A percentile compares a stretch with the other conserved stretches of the same genome.
Evolutionary conservation across 2,797 vertebrate genomes (phyloP).

Genomic region (Podarcis siculus): DNA sequence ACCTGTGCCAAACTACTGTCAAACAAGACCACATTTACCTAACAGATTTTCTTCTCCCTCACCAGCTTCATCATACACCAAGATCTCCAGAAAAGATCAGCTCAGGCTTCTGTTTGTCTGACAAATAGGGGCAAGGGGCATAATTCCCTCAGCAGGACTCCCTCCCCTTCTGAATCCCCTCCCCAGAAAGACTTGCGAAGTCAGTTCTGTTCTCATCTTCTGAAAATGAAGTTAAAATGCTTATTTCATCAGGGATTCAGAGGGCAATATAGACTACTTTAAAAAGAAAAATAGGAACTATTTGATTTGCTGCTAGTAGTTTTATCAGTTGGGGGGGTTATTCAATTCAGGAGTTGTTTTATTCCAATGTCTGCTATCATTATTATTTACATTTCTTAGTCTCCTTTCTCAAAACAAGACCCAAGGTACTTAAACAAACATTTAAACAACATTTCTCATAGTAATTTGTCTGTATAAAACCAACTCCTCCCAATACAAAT

Average conservation of each 20-base stretch:
- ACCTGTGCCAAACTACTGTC: background rate
- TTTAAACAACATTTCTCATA: too few relatives aligned
- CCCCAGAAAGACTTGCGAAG: background rate
- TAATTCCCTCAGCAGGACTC: background rate
- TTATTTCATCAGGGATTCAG: background rate
- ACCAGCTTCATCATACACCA: background rate
- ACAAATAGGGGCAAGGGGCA: background rate
- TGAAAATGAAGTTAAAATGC: background rate
- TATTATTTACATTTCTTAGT: background rate
- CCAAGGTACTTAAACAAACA: too few relatives aligned
- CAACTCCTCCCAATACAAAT: too few relatives aligned
- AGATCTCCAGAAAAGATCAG: background rate
- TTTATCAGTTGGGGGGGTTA: background rate
- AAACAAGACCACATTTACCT: background rate
- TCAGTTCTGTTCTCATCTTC: background rate
- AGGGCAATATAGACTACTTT: background rate
- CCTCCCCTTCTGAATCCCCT: background rate
- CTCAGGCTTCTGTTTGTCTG: background rate
- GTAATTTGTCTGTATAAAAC: too few relatives aligned
- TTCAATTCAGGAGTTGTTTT: background rate
- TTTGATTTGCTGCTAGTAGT: background rate
- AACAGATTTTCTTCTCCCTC: background rate
- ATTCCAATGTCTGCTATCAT: background rate
- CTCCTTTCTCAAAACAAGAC: too few relatives aligned
- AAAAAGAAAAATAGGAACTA: background rate